Evolutionary conservation across 2,113 vertebrate genomes (phyloP), one percentile per base, ranked within the genome.

Genomic region (Pelecanus crispus): DNA sequence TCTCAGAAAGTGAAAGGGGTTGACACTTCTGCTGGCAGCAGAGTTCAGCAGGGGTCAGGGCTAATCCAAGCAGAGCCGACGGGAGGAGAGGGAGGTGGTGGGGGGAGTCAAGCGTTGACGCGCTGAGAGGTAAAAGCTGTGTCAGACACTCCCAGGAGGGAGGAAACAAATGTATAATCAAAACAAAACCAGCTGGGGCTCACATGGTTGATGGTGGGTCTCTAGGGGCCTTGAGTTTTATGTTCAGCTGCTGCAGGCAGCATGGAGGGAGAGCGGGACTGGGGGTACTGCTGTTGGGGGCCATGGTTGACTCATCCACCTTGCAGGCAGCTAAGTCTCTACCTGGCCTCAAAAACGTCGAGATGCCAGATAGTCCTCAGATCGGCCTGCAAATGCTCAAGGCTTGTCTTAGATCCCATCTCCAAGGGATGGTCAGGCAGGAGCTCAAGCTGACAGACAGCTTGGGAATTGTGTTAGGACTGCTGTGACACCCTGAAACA

Each of bases 111-210:
- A 75, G 88, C n/a, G 4, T 83, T 94, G 92, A 95, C 59, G 4
- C 59, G 16, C 87, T 72, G 91, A 97, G 97, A 96, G 96, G 96
- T 94, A 97, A 97, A 96, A 96, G 90, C 90, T 70, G 55, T 95
- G 96, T 97, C 96, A 97, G 96, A 84, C 80, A 50, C 86, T 95
- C 94, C 90, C 94, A 92, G 81, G 96, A 88, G 95, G 80, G 73
- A 95, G 91, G 96, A 97, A 97, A 88, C 80, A 79, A 97, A 96
- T 82, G 92, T 91, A 88, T 92, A 95, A 97, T 75, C 95, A 95
- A 96, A 97, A 97, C 88, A 97, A 90, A 97, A 72, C 95, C 0
- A 20, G 68, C 91, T 90, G 66, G 65, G 82, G 85, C 90, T 97
- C 20, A 3, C 3, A n/a, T 75, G 68, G 75, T 70, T 62, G 79